phyloP scores from a whole-genome alignment of 2,113 vertebrate genomes.

The Tetrax tetrax region DNA sequence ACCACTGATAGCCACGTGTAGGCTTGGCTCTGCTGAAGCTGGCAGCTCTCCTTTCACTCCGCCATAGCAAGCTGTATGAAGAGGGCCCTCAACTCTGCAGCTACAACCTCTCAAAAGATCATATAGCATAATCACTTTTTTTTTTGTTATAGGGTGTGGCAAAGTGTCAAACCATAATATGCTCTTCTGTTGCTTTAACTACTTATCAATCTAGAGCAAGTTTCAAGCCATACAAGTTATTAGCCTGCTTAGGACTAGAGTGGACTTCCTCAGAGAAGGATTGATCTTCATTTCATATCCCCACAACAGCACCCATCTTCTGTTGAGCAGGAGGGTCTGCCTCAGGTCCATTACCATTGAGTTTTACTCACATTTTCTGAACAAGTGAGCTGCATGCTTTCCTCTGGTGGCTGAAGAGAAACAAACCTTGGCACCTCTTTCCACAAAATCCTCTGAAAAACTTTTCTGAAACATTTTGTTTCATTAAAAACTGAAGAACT shows the following conservation, averaged over 20 bases:
- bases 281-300: neutral
- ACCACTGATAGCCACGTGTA: neutral
- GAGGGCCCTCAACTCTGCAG: neutral
- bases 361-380: neutral
- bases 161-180: neutral
- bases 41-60: neutral
- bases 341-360: neutral
- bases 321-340: neutral
- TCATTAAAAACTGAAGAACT: neutral
- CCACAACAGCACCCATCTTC: no score
- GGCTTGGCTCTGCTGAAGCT: neutral
- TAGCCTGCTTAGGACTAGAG: neutral
- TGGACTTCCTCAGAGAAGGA: neutral
- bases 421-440: neutral
- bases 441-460: neutral
- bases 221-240: neutral
- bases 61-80: neutral
- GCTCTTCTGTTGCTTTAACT: neutral
- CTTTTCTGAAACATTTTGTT: neutral
- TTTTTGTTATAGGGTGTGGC: neutral
- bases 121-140: accelerated
- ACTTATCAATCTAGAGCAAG: neutral
- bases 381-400: neutral
- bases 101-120: neutral
- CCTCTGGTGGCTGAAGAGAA: neutral